These are phyloP conservation scores for Auanema freiburgensis DNA, from an alignment of 2,888 invertebrate species.

Conservation along the genomic window DNA sequence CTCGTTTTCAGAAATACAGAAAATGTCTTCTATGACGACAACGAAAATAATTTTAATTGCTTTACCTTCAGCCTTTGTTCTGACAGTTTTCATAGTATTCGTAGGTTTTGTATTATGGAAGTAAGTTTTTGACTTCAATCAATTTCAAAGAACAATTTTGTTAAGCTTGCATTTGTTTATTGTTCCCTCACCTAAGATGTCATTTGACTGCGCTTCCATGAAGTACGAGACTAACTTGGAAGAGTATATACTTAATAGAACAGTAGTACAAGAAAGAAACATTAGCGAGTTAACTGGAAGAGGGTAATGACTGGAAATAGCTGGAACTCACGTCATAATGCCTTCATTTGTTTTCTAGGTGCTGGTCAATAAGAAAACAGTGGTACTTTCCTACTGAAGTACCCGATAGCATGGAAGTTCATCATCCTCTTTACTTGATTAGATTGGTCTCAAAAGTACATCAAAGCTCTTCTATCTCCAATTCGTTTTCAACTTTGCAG, in stretches of 20 bases:
- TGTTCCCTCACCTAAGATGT: constrained; percentile 22
- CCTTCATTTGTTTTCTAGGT: constrained; percentile 23
- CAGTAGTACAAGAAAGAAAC: constrained; percentile 19
- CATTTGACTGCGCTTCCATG: constrained; percentile 27
- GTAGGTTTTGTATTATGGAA: too few species aligned
- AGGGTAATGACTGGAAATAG: constrained; percentile 13
- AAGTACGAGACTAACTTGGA: constrained; percentile 19
- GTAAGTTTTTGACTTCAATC: too few species aligned
- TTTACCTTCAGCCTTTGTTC: too few species aligned
- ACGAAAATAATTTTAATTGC: too few species aligned
- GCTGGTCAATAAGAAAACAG: constrained; percentile 33
- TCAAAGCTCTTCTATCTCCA: not conserved
- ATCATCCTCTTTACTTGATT: constrained; percentile 37
- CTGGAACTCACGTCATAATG: constrained; percentile 1
- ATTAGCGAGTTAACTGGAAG: constrained; percentile 9
- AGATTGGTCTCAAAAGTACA: constrained; percentile 31
- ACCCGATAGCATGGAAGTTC: constrained; percentile 35
- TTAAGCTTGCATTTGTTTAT: constrained; percentile 37
- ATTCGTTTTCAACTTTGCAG: constrained; percentile 11
- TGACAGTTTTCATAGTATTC: too few species aligned
- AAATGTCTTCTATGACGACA: too few species aligned
- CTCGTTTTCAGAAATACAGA: too few species aligned
- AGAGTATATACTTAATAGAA: constrained; percentile 32
- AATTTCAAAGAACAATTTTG: constrained; percentile 3
- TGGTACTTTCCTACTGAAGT: constrained; percentile 35